phyloP scores from a whole-genome alignment of 2,797 vertebrate genomes.

The Sebastes vulpes region DNA sequence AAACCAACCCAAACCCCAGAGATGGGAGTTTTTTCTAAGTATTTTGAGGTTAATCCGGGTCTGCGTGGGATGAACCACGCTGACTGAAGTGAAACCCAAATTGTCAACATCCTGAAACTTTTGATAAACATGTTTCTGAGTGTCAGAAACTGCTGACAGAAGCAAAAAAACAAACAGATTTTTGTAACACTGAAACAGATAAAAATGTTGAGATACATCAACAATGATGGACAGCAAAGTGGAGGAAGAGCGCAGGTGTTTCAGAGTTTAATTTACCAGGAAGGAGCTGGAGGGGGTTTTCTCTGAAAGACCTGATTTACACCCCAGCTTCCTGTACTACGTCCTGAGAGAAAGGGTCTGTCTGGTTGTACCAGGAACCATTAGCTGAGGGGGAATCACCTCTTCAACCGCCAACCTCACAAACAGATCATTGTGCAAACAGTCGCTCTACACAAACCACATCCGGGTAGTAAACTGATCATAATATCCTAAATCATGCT shows the following conservation, averaged over 20 bases:
- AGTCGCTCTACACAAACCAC: not conserved
- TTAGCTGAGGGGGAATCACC: not conserved
- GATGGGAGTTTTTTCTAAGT: too few species aligned
- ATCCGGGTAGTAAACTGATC: rapidly evolving
- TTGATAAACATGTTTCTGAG: not conserved
- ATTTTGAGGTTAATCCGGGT: not conserved
- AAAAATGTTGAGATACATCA: not conserved
- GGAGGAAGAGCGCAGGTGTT: not conserved
- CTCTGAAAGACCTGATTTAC: not conserved
- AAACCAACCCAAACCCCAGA: not conserved
- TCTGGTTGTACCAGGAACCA: not conserved
- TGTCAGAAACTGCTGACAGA: not conserved
- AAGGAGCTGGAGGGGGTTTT: not conserved
- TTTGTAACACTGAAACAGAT: not conserved
- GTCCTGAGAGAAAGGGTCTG: not conserved
- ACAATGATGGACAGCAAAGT: too few species aligned
- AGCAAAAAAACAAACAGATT: too few species aligned
- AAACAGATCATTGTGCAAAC: rapidly evolving
- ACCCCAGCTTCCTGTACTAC: not conserved
- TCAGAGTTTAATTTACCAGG: not conserved
- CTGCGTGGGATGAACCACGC: not conserved
- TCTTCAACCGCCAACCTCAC: not conserved
- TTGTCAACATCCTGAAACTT: not conserved
- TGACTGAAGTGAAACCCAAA: not conserved
- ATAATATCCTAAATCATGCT: too few species aligned